Percentiles rank a stretch among this genome's conserved stretches.
These are phyloP conservation scores for Gadopsis marmoratus DNA, from an alignment of 2,797 vertebrate genomes.

Conservation along the genomic window DNA sequence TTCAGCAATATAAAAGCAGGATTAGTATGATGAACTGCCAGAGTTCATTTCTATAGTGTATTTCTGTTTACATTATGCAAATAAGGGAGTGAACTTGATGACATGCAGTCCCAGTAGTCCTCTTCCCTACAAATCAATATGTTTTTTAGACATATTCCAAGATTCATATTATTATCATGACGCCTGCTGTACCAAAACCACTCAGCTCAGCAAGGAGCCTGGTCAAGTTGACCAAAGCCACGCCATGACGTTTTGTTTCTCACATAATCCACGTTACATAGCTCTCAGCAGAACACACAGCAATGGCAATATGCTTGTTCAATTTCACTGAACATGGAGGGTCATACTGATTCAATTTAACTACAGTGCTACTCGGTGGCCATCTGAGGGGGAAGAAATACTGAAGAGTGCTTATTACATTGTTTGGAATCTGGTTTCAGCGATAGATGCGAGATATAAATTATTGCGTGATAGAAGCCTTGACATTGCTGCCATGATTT, in stretches of 20 bases:
- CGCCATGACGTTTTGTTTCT: slow-evolving; percentile 44
- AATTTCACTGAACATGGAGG: slow-evolving; percentile 57
- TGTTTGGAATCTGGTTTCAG: slow-evolving; percentile 45
- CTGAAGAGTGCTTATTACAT: slow-evolving; percentile 40
- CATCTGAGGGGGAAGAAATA: slow-evolving; percentile 37
- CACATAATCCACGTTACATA: slow-evolving; percentile 46
- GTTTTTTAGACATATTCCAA: slow-evolving; percentile 5
- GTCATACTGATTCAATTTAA: slow-evolving; percentile 49
- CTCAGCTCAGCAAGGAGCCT: slow-evolving; percentile 11
- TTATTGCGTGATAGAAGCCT: slow-evolving; percentile 45
- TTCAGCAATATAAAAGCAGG: slow-evolving; percentile 37
- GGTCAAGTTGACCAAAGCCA: slow-evolving; percentile 33
- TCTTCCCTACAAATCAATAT: not conserved
- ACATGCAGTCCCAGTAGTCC: slow-evolving; percentile 15
- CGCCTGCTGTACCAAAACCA: slow-evolving; percentile 7
- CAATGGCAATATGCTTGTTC: slow-evolving; percentile 59
- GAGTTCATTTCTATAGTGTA: slow-evolving; percentile 48
- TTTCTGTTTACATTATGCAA: slow-evolving; percentile 48
- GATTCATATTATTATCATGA: slow-evolving; percentile 27
- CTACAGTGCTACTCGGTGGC: slow-evolving; percentile 25
- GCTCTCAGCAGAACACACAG: slow-evolving; percentile 28
- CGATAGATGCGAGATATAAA: slow-evolving; percentile 30
- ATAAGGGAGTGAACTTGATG: slow-evolving; percentile 27
- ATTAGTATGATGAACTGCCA: slow-evolving; percentile 36
- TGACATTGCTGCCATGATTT: slow-evolving; percentile 34